Percentiles rank a stretch among this genome's conserved stretches.
phyloP scores from a whole-genome alignment of 2,888 invertebrate species.

The Drosophila hamatofila region DNA sequence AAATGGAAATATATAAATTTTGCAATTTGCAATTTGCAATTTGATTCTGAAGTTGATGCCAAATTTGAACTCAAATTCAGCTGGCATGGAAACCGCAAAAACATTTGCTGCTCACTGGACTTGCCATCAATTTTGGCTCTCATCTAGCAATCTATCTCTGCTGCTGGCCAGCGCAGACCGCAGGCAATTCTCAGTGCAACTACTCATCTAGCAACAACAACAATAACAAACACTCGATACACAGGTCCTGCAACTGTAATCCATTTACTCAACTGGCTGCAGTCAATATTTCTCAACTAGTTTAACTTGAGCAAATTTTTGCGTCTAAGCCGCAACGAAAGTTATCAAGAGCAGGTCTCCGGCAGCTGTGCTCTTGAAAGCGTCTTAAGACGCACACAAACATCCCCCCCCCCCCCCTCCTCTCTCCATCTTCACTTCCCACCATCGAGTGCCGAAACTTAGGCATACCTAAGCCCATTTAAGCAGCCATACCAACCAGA shows the following conservation, averaged over 20 bases:
- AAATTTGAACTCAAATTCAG: conserved; percentile 5
- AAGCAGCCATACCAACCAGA: conserved; percentile 39
- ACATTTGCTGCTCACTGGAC: neutral
- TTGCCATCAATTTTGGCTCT: neutral
- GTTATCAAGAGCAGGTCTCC: conserved; percentile 32
- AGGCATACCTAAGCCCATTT: conserved; percentile 51
- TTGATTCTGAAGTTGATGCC: neutral
- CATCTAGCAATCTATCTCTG: neutral
- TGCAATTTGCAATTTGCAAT: conserved; percentile 3
- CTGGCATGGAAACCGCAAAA: conserved; percentile 7
- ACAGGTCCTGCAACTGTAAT: conserved; percentile 48
- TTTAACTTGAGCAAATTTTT: conserved; percentile 64
- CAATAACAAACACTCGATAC: conserved; percentile 11
- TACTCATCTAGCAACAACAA: conserved; percentile 1
- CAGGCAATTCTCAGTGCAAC: conserved; percentile 35
- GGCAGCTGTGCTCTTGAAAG: conserved; percentile 1
- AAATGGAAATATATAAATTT: conserved; percentile 1
- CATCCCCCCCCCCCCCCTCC: neutral
- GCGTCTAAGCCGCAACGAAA: conserved; percentile 61
- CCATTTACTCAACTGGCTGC: conserved; percentile 62
- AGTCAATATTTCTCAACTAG: conserved; percentile 64
- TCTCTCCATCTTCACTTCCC: too few relatives aligned
- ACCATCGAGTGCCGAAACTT: conserved; percentile 43
- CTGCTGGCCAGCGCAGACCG: conserved; percentile 9
- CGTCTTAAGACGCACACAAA: conserved; percentile 32